Evolutionary conservation across 2,113 vertebrate species (phyloP).

Genomic region (Epinephelus moara): DNA sequence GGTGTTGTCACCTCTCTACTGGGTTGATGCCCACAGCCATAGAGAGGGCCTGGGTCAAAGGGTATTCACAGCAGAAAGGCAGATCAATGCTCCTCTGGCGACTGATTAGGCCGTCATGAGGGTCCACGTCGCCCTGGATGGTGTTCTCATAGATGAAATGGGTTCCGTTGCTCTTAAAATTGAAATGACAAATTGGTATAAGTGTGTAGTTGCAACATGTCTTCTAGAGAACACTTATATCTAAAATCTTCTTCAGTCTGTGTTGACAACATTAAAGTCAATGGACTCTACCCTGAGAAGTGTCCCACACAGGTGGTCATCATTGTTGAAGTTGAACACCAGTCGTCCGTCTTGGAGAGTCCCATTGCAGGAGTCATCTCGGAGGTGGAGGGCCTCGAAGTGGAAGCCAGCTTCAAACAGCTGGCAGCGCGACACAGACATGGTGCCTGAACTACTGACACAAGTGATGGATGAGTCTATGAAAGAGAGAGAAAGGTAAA

Average conservation of each 20-base stretch:
- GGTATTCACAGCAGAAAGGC: slow-evolving; percentile 60
- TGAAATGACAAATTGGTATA: neutral
- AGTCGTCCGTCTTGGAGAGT: slow-evolving; percentile 64
- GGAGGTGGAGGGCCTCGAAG: slow-evolving; percentile 60
- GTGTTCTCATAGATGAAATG: slow-evolving; percentile 71
- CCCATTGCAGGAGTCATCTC: slow-evolving; percentile 69
- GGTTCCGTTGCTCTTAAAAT: slow-evolving; percentile 64
- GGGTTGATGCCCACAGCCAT: slow-evolving; percentile 67
- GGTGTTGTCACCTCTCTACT: slow-evolving; percentile 66
- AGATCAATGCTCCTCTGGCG: slow-evolving; percentile 50
- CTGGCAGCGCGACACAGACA: slow-evolving; percentile 77
- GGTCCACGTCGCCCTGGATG: slow-evolving; percentile 42
- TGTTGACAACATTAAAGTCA: no score
- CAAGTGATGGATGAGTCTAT: slow-evolving; percentile 70
- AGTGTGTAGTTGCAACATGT: neutral
- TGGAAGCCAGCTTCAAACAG: slow-evolving; percentile 77
- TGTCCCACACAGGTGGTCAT: slow-evolving; percentile 69
- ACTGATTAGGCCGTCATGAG: slow-evolving; percentile 42
- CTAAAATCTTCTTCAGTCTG: neutral
- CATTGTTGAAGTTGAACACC: slow-evolving; percentile 73
- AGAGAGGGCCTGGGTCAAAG: slow-evolving; percentile 53
- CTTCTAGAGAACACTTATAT: neutral
- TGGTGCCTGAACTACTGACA: slow-evolving; percentile 54
- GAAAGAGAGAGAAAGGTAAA: neutral
- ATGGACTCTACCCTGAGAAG: slow-evolving; percentile 54